Conservation (phyloP, 2,888 invertebrate genomes). For the Ditylenchus weischeri region DNA sequence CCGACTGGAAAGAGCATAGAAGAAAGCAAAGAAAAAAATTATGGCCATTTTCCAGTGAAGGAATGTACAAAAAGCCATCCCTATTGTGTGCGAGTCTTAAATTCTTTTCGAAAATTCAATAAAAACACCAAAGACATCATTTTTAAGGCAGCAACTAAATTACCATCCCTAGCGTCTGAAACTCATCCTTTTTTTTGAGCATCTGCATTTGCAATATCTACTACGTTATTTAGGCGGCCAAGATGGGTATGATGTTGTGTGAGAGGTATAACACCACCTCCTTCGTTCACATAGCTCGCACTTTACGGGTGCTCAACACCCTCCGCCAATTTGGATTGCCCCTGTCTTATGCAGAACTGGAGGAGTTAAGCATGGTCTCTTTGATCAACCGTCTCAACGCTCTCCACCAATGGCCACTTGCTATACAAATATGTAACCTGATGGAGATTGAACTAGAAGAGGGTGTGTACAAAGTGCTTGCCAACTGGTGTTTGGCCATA, state of each 20-base stretch:
- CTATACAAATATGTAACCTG: slow-evolving; percentile 26
- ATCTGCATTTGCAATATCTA: no score
- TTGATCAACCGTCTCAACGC: slow-evolving; percentile 36
- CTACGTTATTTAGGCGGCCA: slow-evolving; percentile 22
- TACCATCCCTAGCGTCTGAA: no score
- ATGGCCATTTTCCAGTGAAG: no score
- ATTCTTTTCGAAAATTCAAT: no score
- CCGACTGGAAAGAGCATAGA: no score
- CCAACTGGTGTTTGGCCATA: slow-evolving; percentile 32
- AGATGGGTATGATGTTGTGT: slow-evolving; percentile 23
- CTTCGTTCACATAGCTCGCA: slow-evolving; percentile 28
- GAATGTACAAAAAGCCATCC: no score
- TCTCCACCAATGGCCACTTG: slow-evolving; percentile 32
- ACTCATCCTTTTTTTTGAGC: no score
- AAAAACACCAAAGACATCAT: no score
- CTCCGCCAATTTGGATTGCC: slow-evolving; percentile 35
- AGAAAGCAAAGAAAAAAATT: no score
- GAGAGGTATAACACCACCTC: slow-evolving; percentile 24
- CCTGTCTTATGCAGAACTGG: slow-evolving; percentile 32
- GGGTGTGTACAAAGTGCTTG: slow-evolving; percentile 30
- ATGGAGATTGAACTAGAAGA: slow-evolving; percentile 26
- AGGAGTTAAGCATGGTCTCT: slow-evolving; percentile 26
- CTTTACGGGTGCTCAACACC: slow-evolving; percentile 31
- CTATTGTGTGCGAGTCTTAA: no score
- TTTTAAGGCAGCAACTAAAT: no score